Evolutionary conservation across 2,888 invertebrate species (phyloP).

Genomic region (Gastracanthus pulcherrimus): DNA sequence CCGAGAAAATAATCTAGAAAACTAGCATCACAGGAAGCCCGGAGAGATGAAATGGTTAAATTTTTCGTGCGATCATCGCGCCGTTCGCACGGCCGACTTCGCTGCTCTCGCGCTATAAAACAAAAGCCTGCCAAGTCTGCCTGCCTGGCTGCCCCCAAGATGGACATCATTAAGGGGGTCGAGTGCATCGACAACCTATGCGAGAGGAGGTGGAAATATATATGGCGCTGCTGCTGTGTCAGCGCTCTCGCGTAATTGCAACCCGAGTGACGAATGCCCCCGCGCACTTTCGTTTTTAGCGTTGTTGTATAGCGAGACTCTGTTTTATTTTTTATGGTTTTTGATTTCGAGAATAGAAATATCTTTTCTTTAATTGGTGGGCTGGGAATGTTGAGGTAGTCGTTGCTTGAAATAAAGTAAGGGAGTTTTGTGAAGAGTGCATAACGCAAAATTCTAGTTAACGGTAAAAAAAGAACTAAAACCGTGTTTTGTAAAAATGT

Average conservation of each 20-base stretch:
- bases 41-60: not conserved
- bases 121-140: slow-evolving; percentile 2
- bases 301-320: too few relatives aligned
- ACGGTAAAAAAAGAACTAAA: too few relatives aligned
- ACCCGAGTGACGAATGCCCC: slow-evolving; percentile 41
- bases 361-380: too few relatives aligned
- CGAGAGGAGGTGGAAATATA: not conserved
- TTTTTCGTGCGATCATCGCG: not conserved
- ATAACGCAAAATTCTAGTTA: slow-evolving; percentile 35
- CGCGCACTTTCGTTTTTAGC: slow-evolving; percentile 53
- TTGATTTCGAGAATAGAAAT: too few relatives aligned
- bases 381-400: too few relatives aligned
- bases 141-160: slow-evolving; percentile 56
- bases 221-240: not conserved
- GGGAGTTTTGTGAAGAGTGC: too few relatives aligned
- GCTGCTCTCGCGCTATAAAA: slow-evolving; percentile 14
- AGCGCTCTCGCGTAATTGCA: slow-evolving; percentile 42
- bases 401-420: too few relatives aligned
- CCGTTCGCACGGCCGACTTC: slow-evolving; percentile 35
- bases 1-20: not conserved
- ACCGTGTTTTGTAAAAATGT: too few relatives aligned
- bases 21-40: not conserved
- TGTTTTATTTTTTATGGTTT: too few relatives aligned
- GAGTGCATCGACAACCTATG: slow-evolving; percentile 31
- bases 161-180: slow-evolving; percentile 60